Evolutionary conservation across 2,888 invertebrate species (phyloP).

Genomic region (Seira musarum): DNA sequence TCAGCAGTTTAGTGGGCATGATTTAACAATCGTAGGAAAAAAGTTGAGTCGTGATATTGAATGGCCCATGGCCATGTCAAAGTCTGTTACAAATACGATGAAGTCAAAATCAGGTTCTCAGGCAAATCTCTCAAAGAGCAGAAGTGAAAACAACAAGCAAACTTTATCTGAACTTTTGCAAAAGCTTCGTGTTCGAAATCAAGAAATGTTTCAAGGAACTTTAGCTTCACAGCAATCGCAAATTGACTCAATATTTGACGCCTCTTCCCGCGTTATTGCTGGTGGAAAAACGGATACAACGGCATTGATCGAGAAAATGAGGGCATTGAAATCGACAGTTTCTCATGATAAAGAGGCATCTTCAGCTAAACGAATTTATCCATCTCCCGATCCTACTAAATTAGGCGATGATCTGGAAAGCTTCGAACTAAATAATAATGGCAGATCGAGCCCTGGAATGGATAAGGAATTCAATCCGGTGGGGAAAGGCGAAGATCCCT

Average conservation of each 20-base stretch:
- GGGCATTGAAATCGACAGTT: not conserved
- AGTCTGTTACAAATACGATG: conserved; percentile 18
- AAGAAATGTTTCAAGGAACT: conserved; percentile 54
- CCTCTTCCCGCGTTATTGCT: not conserved
- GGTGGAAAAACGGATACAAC: conserved; percentile 16
- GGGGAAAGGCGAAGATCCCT: conserved; percentile 29
- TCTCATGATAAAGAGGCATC: conserved; percentile 23
- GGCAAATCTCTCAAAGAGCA: conserved; percentile 17
- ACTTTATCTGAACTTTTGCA: conserved; percentile 67
- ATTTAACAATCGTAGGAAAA: conserved; percentile 65
- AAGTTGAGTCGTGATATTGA: conserved; percentile 67
- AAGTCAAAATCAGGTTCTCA: conserved; percentile 24
- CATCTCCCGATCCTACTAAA: conserved; percentile 23
- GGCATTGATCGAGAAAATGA: conserved; percentile 38
- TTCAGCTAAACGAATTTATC: conserved; percentile 41
- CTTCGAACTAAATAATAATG: too few species aligned
- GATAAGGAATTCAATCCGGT: too few species aligned
- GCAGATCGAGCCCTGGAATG: too few species aligned
- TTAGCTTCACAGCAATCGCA: conserved; percentile 27
- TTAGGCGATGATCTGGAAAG: too few species aligned
- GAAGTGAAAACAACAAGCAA: conserved; percentile 32
- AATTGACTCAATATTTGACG: conserved; percentile 23
- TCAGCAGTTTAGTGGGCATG: conserved; percentile 65
- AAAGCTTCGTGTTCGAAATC: conserved; percentile 63
- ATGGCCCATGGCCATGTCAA: conserved; percentile 66